These are phyloP conservation scores for Galemys pyrenaicus DNA, from an alignment of 2,113 vertebrate genomes.

Conservation along the genomic window DNA sequence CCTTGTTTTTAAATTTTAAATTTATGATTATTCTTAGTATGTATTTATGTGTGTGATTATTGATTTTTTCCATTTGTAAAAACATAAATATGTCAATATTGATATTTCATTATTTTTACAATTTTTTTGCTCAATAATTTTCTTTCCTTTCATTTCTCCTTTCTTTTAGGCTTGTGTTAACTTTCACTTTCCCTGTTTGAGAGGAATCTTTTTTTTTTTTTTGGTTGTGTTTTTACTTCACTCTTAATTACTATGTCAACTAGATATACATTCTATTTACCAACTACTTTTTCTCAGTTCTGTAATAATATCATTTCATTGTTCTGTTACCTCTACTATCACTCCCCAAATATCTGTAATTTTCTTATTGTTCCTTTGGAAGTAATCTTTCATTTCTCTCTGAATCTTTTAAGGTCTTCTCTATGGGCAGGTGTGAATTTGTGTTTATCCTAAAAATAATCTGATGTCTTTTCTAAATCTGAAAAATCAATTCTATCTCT, in stretches of 20 bases:
- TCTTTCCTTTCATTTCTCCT: neutral
- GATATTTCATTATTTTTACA: neutral
- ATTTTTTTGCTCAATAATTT: neutral
- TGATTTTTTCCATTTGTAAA: neutral
- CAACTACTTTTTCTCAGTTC: neutral
- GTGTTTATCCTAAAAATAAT: neutral
- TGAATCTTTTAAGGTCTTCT: neutral
- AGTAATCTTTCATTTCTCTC: neutral
- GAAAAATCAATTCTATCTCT: neutral
- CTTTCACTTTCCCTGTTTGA: neutral
- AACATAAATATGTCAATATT: neutral
- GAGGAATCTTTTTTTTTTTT: neutral
- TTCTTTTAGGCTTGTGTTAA: neutral
- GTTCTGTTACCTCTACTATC: neutral
- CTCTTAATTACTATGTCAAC: neutral
- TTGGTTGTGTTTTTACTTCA: neutral
- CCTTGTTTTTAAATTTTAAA: constrained; percentile 1
- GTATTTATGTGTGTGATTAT: neutral
- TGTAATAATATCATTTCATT: neutral
- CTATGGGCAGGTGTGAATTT: neutral
- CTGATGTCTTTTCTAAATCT: neutral
- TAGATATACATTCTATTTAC: neutral
- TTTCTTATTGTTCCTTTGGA: neutral
- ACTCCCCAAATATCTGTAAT: neutral
- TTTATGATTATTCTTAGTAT: neutral